These are phyloP conservation scores for Podarcis lilfordi DNA, from an alignment of 2,797 vertebrate genomes.

Conservation along the genomic window DNA sequence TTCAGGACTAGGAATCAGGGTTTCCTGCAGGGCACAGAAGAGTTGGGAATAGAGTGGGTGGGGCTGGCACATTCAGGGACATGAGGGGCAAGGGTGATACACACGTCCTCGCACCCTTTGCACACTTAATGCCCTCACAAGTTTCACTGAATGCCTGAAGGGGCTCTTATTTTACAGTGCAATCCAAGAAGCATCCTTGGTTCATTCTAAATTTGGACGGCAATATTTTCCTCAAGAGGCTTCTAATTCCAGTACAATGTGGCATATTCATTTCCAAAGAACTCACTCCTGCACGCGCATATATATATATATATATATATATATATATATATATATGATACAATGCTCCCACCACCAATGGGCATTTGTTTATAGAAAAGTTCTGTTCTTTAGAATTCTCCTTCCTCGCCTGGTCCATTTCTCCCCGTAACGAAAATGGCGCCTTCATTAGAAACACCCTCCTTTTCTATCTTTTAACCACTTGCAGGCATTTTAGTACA, in stretches of 20 bases:
- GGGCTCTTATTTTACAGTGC: not conserved
- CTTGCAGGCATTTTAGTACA: not conserved
- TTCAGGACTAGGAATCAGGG: no score
- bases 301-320: not conserved
- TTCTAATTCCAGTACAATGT: no score
- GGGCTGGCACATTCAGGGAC: no score
- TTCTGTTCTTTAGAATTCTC: not conserved
- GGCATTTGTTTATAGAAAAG: not conserved
- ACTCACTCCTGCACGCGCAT: not conserved
- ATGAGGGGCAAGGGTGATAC: no score
- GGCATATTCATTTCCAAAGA: not conserved
- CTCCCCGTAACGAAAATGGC: not conserved
- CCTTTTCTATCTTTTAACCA: not conserved
- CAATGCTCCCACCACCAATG: not conserved
- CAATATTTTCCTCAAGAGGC: not conserved
- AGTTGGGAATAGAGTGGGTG: no score
- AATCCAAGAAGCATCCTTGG: not conserved
- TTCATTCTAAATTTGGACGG: not conserved
- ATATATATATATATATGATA: no score
- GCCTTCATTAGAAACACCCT: not conserved
- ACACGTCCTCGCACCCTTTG: no score
- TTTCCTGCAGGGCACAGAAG: no score
- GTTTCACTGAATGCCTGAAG: no score
- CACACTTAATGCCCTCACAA: not conserved
- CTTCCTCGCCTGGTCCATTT: not conserved